Percentiles rank a stretch among this genome's conserved stretches.
Conservation (phyloP, 2,888 invertebrate genomes). For the Epiblema foenella region DNA sequence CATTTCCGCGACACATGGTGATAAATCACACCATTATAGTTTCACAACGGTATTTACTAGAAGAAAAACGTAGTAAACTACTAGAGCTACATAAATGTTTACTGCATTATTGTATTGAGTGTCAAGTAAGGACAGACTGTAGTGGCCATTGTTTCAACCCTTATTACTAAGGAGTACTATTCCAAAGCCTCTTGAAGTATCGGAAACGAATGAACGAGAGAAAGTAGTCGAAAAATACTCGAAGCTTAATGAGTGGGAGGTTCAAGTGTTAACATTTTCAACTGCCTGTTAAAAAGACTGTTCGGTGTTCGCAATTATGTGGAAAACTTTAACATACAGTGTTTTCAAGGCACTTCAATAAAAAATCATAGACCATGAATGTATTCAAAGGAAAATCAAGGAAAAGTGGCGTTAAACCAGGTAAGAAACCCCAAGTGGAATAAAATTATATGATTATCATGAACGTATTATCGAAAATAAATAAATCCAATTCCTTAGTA, state of each 20-base stretch:
- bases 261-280: background rate
- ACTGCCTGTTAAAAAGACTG: background rate
- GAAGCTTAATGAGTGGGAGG: slow-evolving; percentile 42
- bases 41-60: slow-evolving; percentile 38
- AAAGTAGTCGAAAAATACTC: slow-evolving; percentile 48
- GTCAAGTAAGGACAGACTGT: slow-evolving; percentile 5
- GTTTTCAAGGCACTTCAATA: too few relatives aligned
- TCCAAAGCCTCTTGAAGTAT: slow-evolving; percentile 50
- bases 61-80: slow-evolving; percentile 8
- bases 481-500: too few relatives aligned
- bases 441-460: too few relatives aligned
- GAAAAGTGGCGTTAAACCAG: too few relatives aligned
- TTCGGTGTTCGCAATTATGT: too few relatives aligned
- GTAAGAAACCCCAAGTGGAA: too few relatives aligned
- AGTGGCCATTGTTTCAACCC: slow-evolving; percentile 52
- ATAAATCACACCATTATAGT: slow-evolving; percentile 4
- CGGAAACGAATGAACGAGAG: slow-evolving; percentile 47
- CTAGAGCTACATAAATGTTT: background rate
- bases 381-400: too few relatives aligned
- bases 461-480: too few relatives aligned
- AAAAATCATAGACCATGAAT: too few relatives aligned
- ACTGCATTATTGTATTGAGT: background rate
- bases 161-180: slow-evolving; percentile 50
- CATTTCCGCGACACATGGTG: slow-evolving; percentile 10
- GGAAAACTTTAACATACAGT: too few relatives aligned